Conservation (phyloP, 1,140 invertebrate species). For the Sipha flava region DNA sequence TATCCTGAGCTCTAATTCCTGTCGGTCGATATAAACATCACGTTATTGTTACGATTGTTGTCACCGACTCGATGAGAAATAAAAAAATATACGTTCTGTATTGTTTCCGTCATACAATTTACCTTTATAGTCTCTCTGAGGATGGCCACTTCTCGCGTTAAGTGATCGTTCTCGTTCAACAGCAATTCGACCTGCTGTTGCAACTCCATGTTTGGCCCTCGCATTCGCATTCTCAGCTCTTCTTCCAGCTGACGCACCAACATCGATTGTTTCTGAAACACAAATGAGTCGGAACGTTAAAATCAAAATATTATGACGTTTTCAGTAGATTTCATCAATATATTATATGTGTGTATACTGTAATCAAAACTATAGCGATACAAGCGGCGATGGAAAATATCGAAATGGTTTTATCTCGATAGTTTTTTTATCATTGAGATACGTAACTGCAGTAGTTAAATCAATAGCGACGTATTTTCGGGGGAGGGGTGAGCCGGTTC, state of each 20-base stretch:
- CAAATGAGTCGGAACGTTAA: background rate
- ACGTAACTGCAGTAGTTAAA: too few relatives aligned
- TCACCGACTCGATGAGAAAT: background rate
- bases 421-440: too few relatives aligned
- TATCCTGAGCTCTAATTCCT: constrained; percentile 90
- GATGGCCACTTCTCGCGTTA: constrained; percentile 88
- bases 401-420: too few relatives aligned
- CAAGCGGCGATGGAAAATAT: too few relatives aligned
- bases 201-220: constrained; percentile 76
- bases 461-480: too few relatives aligned
- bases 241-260: constrained; percentile 88
- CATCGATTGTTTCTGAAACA: constrained; percentile 85
- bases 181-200: constrained; percentile 86
- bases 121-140: constrained; percentile 91
- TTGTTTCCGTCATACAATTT: too few relatives aligned
- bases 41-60: too few relatives aligned
- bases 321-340: too few relatives aligned
- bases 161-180: constrained; percentile 88
- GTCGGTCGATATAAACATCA: constrained; percentile 33
- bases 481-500: too few relatives aligned
- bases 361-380: too few relatives aligned
- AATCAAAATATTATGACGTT: too few relatives aligned
- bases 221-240: constrained; percentile 72
- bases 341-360: too few relatives aligned
- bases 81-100: background rate